phyloP scores from a whole-genome alignment of 2,113 vertebrate genomes.

The Phaethon lepturus region DNA sequence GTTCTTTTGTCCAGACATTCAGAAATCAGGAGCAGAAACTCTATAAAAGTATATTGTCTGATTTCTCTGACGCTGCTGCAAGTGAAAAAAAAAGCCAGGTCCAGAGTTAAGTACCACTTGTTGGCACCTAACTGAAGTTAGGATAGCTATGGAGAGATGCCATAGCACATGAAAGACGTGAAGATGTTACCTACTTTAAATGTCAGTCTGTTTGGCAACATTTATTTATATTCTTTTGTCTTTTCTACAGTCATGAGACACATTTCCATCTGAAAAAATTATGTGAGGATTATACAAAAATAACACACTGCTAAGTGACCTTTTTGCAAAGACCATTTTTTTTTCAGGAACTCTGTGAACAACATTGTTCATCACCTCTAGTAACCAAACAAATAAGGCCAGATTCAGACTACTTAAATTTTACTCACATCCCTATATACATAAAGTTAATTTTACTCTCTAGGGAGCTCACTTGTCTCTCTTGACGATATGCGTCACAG shows the following conservation, averaged over 20 bases:
- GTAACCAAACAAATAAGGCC: not conserved
- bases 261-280: not conserved
- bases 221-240: not conserved
- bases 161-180: not conserved
- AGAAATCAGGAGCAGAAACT: not conserved
- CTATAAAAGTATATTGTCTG: not conserved
- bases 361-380: not conserved
- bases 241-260: not conserved
- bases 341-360: not conserved
- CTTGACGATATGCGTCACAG: not conserved
- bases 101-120: not conserved
- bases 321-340: not conserved
- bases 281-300: not conserved
- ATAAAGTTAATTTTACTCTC: not conserved
- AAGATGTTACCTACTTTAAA: not conserved
- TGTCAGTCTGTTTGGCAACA: not conserved
- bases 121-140: not conserved
- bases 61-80: not conserved
- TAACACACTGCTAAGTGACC: not conserved
- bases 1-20: not conserved
- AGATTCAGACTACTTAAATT: not conserved
- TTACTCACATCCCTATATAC: not conserved
- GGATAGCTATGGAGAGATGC: not conserved
- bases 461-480: not conserved
- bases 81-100: not conserved